Conservation (phyloP, 2,113 vertebrate species). For the Neotoma lepida region DNA sequence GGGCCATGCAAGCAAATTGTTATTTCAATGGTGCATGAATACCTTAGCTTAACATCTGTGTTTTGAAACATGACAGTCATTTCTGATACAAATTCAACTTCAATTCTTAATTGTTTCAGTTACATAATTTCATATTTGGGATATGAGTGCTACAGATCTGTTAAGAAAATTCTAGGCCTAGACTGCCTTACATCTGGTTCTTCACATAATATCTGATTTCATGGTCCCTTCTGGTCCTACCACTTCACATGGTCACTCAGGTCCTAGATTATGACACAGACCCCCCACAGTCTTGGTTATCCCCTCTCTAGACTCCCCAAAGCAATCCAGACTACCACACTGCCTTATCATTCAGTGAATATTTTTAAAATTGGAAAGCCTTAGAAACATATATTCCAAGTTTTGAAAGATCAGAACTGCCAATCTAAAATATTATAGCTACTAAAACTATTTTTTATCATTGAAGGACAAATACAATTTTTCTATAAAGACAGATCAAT, state of each 20-base stretch:
- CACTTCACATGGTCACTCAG: background rate
- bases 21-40: background rate
- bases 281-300: background rate
- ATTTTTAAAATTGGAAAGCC: background rate
- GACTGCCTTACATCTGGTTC: no score
- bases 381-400: background rate
- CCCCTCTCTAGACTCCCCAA: background rate
- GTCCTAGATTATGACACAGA: background rate
- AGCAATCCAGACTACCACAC: no score
- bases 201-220: background rate
- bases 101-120: background rate
- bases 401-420: no score
- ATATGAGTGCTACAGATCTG: background rate
- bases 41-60: background rate
- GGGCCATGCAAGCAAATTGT: background rate
- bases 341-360: background rate
- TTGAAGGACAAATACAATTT: background rate
- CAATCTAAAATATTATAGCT: no score
- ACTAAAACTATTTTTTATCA: background rate
- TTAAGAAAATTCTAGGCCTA: background rate
- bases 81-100: background rate
- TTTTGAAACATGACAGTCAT: background rate
- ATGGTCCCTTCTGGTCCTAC: fast-evolving
- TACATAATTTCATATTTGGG: background rate
- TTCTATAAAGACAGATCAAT: background rate